Percentiles rank a stretch among this genome's conserved stretches.
Evolutionary conservation across 1,140 invertebrate species (phyloP).

Genomic region (Subanguina moxae): DNA sequence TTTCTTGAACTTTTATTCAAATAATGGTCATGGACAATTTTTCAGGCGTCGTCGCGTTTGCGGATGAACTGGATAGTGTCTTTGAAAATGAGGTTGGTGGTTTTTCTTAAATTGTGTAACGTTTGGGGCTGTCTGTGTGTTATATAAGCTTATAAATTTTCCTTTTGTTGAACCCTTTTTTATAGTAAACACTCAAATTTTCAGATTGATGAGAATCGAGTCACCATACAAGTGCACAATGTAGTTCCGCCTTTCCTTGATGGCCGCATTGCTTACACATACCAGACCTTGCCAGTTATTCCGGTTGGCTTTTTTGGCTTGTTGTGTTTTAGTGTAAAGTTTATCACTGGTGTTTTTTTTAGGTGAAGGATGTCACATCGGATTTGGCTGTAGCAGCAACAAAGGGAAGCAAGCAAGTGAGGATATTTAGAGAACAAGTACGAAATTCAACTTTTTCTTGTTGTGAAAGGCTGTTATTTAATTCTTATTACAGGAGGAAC

Average conservation of each 20-base stretch:
- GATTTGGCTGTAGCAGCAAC: conserved; percentile 93
- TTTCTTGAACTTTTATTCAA: background rate
- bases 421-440: conserved; percentile 79
- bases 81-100: conserved; percentile 69
- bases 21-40: conserved; percentile 4
- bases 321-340: background rate
- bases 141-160: too few species aligned
- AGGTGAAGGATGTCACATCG: conserved; percentile 79
- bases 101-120: too few species aligned
- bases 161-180: too few species aligned
- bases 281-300: conserved; percentile 92
- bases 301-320: conserved; percentile 68
- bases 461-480: too few species aligned
- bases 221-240: conserved; percentile 94
- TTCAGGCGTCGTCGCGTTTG: conserved; percentile 81
- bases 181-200: too few species aligned
- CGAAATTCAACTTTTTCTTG: too few species aligned
- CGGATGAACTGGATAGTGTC: conserved; percentile 84
- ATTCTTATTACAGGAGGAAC: conserved; percentile 69
- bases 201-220: conserved; percentile 74
- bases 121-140: too few species aligned
- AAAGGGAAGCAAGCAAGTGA: conserved; percentile 79
- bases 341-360: too few species aligned
- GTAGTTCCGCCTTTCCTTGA: conserved; percentile 97
- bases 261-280: conserved; percentile 96